Base-by-base conservation (phyloP, 92 coral and sea anemone species). In the Galaxea fascicularis region DNA sequence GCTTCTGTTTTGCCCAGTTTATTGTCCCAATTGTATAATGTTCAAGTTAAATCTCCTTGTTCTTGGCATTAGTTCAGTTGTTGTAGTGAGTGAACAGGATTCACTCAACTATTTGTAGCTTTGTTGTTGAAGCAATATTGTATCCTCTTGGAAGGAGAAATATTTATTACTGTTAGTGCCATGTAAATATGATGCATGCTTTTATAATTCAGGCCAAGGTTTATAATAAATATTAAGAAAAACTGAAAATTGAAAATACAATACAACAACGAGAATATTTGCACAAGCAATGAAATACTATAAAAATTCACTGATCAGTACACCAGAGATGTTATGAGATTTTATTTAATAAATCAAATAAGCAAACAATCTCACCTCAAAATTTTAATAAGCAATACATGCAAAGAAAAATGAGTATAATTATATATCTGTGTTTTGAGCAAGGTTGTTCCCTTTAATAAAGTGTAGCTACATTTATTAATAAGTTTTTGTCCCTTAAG, bases 131-230 rank as follows among this genome's bases (percentile, higher is more conserved):
- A 82, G 86, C 71, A 58, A 44, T 70, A 57, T 70, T 41, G 86
- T 58, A 82, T 82, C 86, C 86, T 54, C 86, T 2, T 5, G 10
- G 46, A 60, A 82, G 86, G 86, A 78, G 47, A 65, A 24, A 15
- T 10, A n/a, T 79, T 15, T 35, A 49, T 35, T 35, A 67, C 49
- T 79, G 66, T 66, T 79, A 54, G 26, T 67, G 75, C 82, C 16
- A 26, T 76, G 68, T 57, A 60, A 1, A 49, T 10, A 49, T 10
- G 17, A 49, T 5, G 24, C 16, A 1, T 49, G n/a, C 1, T 10
- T 10, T 49, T 49, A 10, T 49, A 10, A 49, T 15, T 49, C 15
- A 10, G 11, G 7, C 54, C 13, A 9, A 15, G 54, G 13, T 49
- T 49, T 49, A 49, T 49, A 10, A 49, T 2, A 3, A 2, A 49